phyloP scores from a whole-genome alignment of 2,113 vertebrate genomes.

The Choloepus hoffmanni region DNA sequence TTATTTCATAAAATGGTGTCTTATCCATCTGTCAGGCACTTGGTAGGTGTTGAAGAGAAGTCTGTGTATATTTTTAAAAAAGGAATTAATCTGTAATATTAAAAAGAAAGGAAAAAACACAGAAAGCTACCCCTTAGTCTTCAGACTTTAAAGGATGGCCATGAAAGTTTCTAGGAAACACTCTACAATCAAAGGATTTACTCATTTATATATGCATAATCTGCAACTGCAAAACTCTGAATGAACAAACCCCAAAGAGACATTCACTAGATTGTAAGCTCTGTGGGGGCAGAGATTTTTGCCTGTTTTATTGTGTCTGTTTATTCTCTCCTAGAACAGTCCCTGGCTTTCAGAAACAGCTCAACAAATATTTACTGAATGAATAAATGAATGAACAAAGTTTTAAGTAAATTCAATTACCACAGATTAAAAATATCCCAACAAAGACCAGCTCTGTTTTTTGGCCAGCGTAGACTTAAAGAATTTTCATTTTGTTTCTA shows the following conservation, averaged over 20 bases:
- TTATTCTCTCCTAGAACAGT: constrained; percentile 4
- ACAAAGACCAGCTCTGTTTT: constrained; percentile 59
- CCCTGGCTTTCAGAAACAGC: background rate
- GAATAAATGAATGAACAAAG: constrained; percentile 49
- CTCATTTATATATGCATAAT: background rate
- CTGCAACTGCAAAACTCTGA: constrained; percentile 2
- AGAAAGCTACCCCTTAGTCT: background rate
- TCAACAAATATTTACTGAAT: constrained; percentile 25
- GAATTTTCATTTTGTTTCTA: constrained; percentile 50
- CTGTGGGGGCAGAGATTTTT: background rate
- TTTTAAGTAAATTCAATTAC: constrained; percentile 55
- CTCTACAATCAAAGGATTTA: background rate
- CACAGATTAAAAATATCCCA: constrained; percentile 57
- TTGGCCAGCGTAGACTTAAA: background rate
- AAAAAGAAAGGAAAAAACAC: background rate
- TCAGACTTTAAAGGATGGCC: background rate
- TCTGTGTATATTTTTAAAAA: background rate
- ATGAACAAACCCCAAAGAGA: background rate
- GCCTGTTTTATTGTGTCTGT: background rate
- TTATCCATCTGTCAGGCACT: background rate
- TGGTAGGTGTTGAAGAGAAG: background rate
- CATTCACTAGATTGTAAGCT: background rate
- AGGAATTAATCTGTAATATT: constrained; percentile 22
- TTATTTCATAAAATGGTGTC: background rate
- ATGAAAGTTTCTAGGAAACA: constrained; percentile 12